A percentile compares a stretch with the other conserved stretches of the same genome.
These are phyloP conservation scores for Caenorhabditis sinica DNA, from an alignment of 2,888 invertebrate species.

Conservation along the genomic window DNA sequence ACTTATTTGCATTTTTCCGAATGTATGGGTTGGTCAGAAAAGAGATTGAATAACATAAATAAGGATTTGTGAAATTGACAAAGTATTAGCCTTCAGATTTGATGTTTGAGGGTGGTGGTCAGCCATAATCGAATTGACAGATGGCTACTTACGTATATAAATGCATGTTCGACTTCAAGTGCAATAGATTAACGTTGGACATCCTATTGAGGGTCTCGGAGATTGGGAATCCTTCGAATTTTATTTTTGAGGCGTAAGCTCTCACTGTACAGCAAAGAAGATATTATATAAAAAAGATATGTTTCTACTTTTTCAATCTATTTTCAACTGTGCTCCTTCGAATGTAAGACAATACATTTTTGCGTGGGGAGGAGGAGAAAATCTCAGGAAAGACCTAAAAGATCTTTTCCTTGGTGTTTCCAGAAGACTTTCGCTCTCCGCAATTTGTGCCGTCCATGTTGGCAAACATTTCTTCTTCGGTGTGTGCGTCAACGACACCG, in stretches of 20 bases:
- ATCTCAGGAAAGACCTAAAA: constrained; percentile 25
- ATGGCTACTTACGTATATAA: constrained; percentile 1
- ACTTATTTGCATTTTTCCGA: constrained; percentile 12
- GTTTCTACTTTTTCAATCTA: background rate
- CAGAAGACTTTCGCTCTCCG: constrained; percentile 43
- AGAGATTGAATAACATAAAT: background rate
- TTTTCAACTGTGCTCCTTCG: background rate
- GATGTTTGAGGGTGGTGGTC: background rate
- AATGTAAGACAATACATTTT: constrained; percentile 51
- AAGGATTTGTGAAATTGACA: background rate
- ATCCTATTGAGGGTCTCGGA: too few relatives aligned
- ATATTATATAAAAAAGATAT: too few relatives aligned
- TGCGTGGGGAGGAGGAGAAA: constrained; percentile 22
- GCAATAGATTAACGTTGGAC: background rate
- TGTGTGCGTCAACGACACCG: constrained; percentile 57
- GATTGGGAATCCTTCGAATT: background rate
- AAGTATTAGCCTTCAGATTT: background rate
- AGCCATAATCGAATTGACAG: constrained; percentile 30
- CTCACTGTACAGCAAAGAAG: too few relatives aligned
- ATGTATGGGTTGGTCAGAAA: background rate
- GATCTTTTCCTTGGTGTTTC: constrained; percentile 37
- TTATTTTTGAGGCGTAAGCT: background rate
- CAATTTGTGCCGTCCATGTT: constrained; percentile 51
- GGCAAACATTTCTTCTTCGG: constrained; percentile 44
- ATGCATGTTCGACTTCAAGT: background rate